A percentile compares a stretch with the other conserved stretches of the same genome.
These are phyloP conservation scores for Cyrtorhinus lividipennis DNA, from an alignment of 1,140 invertebrate species.

Conservation along the genomic window DNA sequence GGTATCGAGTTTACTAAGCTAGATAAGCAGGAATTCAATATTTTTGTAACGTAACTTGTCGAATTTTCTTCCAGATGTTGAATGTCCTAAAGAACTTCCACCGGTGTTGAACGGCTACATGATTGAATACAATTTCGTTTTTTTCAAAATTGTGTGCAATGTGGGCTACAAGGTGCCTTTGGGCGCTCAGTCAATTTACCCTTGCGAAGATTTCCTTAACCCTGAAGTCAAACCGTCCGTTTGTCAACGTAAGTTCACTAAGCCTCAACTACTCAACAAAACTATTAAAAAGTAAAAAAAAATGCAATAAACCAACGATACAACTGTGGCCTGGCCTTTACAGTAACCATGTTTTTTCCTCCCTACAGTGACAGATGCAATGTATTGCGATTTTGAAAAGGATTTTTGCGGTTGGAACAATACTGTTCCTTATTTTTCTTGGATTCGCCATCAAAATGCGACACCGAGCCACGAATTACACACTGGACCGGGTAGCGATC, in stretches of 20 bases:
- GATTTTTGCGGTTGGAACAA: background rate
- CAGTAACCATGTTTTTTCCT: no score
- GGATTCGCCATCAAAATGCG: background rate
- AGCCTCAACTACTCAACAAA: no score
- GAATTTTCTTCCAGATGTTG: background rate
- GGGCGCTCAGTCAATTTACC: background rate
- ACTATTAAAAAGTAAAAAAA: no score
- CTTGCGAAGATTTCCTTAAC: background rate
- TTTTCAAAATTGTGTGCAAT: background rate
- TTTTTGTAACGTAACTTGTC: no score
- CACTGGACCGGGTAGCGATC: background rate
- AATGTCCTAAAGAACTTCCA: background rate
- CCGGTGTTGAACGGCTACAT: background rate
- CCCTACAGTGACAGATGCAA: background rate
- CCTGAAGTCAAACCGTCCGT: background rate
- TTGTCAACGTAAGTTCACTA: background rate
- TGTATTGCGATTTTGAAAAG: background rate
- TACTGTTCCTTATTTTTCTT: background rate
- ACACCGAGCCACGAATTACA: background rate
- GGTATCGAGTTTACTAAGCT: no score
- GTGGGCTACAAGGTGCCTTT: background rate
- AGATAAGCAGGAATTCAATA: no score
- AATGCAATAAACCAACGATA: no score
- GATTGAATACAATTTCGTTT: background rate
- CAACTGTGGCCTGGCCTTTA: no score